Evolutionary conservation across 2,888 invertebrate genomes (phyloP).

Genomic region (Chesias legatella): DNA sequence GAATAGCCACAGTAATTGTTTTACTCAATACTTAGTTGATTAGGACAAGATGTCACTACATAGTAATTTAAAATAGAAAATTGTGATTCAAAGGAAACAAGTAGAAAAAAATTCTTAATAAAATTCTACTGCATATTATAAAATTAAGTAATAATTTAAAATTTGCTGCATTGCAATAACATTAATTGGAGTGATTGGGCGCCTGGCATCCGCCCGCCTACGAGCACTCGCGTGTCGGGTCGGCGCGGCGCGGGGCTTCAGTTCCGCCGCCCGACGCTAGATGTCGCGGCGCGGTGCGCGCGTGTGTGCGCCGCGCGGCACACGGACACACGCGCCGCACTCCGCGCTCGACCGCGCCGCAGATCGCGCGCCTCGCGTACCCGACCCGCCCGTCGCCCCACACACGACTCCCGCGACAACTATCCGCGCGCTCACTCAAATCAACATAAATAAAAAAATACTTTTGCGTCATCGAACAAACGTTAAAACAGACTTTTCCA

Average conservation of each 20-base stretch:
- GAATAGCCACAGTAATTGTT: slow-evolving; percentile 19
- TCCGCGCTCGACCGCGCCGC: slow-evolving; percentile 77
- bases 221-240: slow-evolving; percentile 32
- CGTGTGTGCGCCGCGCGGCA: slow-evolving; percentile 67
- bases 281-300: slow-evolving; percentile 56
- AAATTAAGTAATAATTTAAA: not conserved
- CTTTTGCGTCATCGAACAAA: slow-evolving; percentile 48
- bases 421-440: slow-evolving; percentile 36
- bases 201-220: slow-evolving; percentile 53
- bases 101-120: too few relatives aligned
- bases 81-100: not conserved
- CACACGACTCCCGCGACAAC: slow-evolving; percentile 65
- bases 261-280: slow-evolving; percentile 69
- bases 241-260: slow-evolving; percentile 31
- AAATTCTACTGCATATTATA: too few relatives aligned
- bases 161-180: slow-evolving; percentile 1
- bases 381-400: slow-evolving; percentile 42
- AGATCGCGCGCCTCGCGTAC: slow-evolving; percentile 68
- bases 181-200: slow-evolving; percentile 8
- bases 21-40: slow-evolving; percentile 12
- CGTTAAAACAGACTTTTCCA: slow-evolving; percentile 32
- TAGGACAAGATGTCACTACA: not conserved
- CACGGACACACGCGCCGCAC: slow-evolving; percentile 65
- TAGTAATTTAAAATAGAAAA: not conserved
- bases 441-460: slow-evolving; percentile 51